A percentile compares a stretch with the other conserved stretches of the same genome.
Evolutionary conservation across 2,797 vertebrate genomes (phyloP).

Genomic region (Onychomys arenicola): DNA sequence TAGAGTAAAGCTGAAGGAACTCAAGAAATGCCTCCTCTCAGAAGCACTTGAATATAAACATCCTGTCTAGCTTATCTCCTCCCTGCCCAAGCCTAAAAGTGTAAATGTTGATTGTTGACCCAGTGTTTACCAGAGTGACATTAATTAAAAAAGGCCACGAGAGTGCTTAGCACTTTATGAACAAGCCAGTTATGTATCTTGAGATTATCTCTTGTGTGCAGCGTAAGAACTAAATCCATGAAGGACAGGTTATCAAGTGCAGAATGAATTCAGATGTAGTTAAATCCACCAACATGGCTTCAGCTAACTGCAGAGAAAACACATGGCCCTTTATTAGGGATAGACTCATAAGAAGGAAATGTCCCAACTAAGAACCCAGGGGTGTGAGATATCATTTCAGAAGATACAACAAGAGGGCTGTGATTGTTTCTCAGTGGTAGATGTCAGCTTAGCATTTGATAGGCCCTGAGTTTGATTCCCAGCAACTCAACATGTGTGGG

Average conservation of each 20-base stretch:
- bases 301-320: background rate
- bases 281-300: background rate
- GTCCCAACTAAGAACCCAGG: background rate
- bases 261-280: background rate
- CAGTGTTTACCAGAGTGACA: background rate
- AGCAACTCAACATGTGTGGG: background rate
- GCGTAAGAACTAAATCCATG: background rate
- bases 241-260: background rate
- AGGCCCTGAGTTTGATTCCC: background rate
- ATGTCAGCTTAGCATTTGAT: background rate
- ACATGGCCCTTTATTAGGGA: background rate
- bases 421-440: background rate
- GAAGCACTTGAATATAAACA: background rate
- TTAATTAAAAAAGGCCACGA: background rate
- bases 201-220: background rate
- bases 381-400: background rate
- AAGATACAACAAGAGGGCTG: background rate
- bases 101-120: background rate
- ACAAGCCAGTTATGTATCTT: background rate
- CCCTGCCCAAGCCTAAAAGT: background rate
- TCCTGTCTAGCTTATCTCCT: background rate
- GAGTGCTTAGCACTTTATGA: background rate
- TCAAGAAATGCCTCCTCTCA: conserved; percentile 22
- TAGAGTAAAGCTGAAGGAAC: conserved; percentile 6
- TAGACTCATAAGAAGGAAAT: background rate